phyloP scores from a whole-genome alignment of 2,113 vertebrate species.

The Callocephalon fimbriatum region DNA sequence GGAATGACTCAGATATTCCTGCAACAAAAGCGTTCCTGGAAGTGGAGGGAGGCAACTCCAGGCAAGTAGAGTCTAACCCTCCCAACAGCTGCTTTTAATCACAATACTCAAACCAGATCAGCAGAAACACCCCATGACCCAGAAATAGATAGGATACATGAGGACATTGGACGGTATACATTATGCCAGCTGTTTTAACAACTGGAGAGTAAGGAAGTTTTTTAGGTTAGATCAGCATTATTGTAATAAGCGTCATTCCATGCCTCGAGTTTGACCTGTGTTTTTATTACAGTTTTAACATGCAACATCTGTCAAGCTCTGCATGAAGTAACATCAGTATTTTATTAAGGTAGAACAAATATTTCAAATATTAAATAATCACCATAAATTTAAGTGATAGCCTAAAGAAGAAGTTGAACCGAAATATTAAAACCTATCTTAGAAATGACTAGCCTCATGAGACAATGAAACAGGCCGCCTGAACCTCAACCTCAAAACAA shows the following conservation, averaged over 20 bases:
- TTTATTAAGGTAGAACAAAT: not conserved
- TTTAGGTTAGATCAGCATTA: constrained; percentile 1
- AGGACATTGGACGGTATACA: not conserved
- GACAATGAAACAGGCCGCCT: not conserved
- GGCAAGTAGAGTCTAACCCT: not conserved
- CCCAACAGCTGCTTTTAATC: constrained; percentile 43
- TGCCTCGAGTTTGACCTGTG: not conserved
- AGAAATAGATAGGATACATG: not conserved
- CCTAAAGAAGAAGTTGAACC: not conserved
- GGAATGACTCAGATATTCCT: constrained; percentile 17
- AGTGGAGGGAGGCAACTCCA: not conserved
- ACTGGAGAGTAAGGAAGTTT: not conserved
- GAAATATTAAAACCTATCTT: not conserved
- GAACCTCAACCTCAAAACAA: not conserved
- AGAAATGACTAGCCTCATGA: not conserved
- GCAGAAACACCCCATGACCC: constrained; percentile 17
- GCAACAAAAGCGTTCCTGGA: constrained; percentile 11
- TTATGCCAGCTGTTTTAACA: not conserved
- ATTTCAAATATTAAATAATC: not conserved
- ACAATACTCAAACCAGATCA: constrained; percentile 20
- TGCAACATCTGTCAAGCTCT: not conserved
- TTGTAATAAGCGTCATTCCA: not conserved
- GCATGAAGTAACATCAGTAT: not conserved
- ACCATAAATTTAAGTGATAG: not conserved
- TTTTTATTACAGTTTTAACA: not conserved